phyloP scores from a whole-genome alignment of 2,113 vertebrate genomes.

The Ailuropoda melanoleuca region DNA sequence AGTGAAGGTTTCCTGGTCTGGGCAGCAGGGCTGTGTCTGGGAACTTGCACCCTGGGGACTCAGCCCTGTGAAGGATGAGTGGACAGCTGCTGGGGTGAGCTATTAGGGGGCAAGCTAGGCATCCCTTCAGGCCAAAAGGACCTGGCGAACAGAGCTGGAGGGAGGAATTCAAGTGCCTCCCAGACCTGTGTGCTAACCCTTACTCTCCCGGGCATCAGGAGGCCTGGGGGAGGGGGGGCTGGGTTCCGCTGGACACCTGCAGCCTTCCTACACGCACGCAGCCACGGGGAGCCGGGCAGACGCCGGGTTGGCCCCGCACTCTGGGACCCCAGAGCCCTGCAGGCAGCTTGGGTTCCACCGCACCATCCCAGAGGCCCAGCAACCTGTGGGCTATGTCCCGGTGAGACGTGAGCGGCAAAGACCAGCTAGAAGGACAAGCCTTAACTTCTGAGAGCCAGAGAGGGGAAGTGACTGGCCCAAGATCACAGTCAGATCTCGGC shows the following conservation, averaged over 20 bases:
- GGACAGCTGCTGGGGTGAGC: neutral
- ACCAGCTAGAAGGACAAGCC: neutral
- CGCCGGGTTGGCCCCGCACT: fast-evolving
- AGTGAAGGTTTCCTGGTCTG: neutral
- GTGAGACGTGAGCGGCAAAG: neutral
- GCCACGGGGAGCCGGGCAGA: fast-evolving
- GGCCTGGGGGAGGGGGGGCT: neutral
- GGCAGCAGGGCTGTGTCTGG: neutral
- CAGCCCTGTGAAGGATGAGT: neutral
- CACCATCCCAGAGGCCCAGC: neutral
- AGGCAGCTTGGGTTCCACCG: neutral
- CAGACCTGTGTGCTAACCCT: neutral
- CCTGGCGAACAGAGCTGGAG: neutral
- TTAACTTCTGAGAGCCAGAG: neutral
- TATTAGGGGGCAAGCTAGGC: neutral
- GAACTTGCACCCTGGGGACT: neutral
- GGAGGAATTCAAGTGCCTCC: neutral
- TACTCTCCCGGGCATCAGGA: neutral
- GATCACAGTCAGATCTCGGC: neutral
- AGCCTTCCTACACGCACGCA: neutral
- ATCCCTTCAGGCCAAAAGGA: neutral
- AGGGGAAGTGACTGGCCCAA: neutral
- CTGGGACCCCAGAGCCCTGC: fast-evolving
- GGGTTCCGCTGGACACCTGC: neutral
- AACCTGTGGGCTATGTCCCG: neutral